Conservation (phyloP, 2,888 invertebrate genomes). For the Schrankia costaestrigalis region DNA sequence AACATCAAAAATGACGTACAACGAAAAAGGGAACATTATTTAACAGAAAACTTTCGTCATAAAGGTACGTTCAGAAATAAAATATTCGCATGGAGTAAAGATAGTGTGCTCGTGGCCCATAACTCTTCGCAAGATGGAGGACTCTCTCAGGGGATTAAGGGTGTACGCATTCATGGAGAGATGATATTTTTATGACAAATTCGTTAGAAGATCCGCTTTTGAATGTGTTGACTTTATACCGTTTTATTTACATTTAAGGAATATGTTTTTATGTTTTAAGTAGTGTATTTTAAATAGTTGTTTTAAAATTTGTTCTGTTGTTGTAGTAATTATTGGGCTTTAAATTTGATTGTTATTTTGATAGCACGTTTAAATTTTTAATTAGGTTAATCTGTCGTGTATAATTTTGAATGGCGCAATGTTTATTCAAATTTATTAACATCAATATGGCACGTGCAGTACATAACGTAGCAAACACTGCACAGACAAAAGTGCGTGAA, state of each 20-base stretch:
- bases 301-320: too few species aligned
- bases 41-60: slow-evolving; percentile 23
- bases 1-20: slow-evolving; percentile 4
- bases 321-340: too few species aligned
- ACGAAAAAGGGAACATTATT: slow-evolving; percentile 13
- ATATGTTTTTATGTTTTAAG: too few species aligned
- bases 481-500: not conserved
- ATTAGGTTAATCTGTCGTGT: too few species aligned
- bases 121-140: slow-evolving; percentile 16
- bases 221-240: slow-evolving; percentile 5
- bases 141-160: slow-evolving; percentile 8
- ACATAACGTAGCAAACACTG: not conserved
- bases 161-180: slow-evolving; percentile 13
- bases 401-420: too few species aligned
- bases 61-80: slow-evolving; percentile 22
- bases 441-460: too few species aligned
- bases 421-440: too few species aligned
- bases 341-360: too few species aligned
- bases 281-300: too few species aligned
- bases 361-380: too few species aligned
- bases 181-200: slow-evolving; percentile 17
- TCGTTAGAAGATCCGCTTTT: slow-evolving; percentile 12
- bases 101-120: slow-evolving; percentile 21
- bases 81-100: slow-evolving; percentile 25
- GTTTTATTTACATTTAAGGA: too few species aligned